Conservation (phyloP, 2,113 vertebrate genomes). For the Pelvicachromis taeniatus region DNA sequence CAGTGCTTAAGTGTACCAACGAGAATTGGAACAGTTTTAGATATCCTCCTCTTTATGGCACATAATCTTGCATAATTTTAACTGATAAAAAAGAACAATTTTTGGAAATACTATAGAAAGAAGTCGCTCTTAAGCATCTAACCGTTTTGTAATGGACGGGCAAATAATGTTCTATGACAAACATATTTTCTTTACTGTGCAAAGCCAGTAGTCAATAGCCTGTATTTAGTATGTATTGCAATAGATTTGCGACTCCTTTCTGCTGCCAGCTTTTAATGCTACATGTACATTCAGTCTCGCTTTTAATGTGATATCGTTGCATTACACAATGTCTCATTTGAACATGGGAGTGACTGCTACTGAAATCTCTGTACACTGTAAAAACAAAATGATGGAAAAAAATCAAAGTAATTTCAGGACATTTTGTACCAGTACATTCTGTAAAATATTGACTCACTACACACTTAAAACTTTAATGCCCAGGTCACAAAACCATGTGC, state of each 20-base stretch:
- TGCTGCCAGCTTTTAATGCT: not conserved
- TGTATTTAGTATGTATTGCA: not conserved
- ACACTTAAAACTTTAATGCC: not conserved
- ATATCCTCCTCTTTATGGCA: not conserved
- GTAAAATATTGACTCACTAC: too few species aligned
- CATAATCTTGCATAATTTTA: not conserved
- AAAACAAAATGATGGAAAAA: too few species aligned
- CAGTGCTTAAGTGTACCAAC: not conserved
- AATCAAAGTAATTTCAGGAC: too few species aligned
- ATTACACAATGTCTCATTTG: not conserved
- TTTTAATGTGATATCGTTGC: not conserved
- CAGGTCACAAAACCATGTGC: not conserved
- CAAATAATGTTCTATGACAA: not conserved
- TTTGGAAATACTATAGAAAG: not conserved
- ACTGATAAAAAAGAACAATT: not conserved
- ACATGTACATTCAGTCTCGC: not conserved
- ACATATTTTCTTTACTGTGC: not conserved
- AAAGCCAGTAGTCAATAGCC: not conserved
- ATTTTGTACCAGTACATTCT: too few species aligned
- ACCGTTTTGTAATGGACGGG: not conserved
- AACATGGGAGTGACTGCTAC: not conserved
- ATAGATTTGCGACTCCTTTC: not conserved
- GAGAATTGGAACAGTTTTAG: not conserved
- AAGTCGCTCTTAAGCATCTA: not conserved
- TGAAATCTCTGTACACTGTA: not conserved